Evolutionary conservation across 2,797 vertebrate species (phyloP), one percentile per base, ranked within the genome.

Genomic region (Cryptoblepharus egeriae): DNA sequence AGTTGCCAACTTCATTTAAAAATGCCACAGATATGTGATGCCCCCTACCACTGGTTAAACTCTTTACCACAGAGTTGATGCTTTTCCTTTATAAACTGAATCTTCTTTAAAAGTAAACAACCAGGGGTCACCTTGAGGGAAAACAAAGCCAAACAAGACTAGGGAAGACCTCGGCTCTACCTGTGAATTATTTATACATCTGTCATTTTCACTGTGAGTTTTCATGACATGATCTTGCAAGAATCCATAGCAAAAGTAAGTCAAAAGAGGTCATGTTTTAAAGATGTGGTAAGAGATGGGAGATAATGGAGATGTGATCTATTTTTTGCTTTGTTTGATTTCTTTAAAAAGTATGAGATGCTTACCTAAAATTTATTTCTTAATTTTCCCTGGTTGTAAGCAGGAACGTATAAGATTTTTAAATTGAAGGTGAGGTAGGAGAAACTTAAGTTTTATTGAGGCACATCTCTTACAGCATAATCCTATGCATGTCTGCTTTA

Each of bases 11-110:
- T 93, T 93, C 92, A 93, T 93, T 94, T 90, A 85, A 90, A 94
- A 94, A 95, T 96, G 95, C 95, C 95, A 94, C 95, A 95, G 95
- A 93, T 95, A 88, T 80, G 94, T 94, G 95, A 95, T 94, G 93
- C 93, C 94, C 94, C 95, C 88, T 60, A 92, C 90, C 94, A 94
- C 93, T 91, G 92, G 93, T 92, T 90, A 90, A 91, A 92, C 60
- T 92, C 88, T 83, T 78, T 91, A 85, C 93, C 92, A 78, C 90
- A 91, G 91, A 94, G 93, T 92, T 94, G 89, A 91, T 93, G 0
- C 61, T 92, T 91, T 91, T 88, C 87, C 94, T 93, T 91, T 84
- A 76, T 65, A 86, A 92, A 84, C 88, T 88, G 92, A 93, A 94
- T 90, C 93, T 93, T 92, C 91, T 82, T 88, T 89, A 91, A 92